phyloP scores from a whole-genome alignment of 1,140 invertebrate species.

The Penaeus indicus region DNA sequence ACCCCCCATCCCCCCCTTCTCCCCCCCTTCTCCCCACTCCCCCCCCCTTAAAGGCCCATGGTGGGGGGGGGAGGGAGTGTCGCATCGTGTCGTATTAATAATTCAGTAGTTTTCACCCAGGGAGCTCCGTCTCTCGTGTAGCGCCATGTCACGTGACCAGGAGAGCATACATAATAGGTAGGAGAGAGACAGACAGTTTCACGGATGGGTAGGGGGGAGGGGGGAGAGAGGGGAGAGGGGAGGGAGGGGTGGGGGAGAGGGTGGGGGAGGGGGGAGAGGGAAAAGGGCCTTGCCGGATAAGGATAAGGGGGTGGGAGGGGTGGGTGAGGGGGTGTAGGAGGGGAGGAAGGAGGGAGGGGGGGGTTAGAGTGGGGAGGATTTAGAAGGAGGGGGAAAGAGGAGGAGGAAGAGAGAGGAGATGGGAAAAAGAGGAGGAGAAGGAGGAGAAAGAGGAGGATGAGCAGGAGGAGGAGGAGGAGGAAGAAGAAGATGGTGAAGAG shows the following conservation, averaged over 20 bases:
- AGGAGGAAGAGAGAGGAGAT: no score
- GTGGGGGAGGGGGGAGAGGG: not conserved
- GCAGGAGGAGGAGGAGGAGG: not conserved
- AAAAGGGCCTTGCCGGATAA: not conserved
- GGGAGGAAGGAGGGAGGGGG: not conserved
- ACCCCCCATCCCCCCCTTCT: not conserved
- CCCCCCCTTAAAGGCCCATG: not conserved
- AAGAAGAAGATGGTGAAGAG: not conserved
- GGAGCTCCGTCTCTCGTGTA: not conserved
- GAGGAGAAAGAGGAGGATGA: not conserved
- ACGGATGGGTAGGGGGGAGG: not conserved
- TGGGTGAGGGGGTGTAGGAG: not conserved
- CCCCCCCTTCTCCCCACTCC: not conserved
- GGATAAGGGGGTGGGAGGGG: not conserved
- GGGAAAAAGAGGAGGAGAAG: not conserved
- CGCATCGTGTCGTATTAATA: conserved; percentile 24
- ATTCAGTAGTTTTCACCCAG: not conserved
- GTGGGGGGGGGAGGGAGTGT: conserved; percentile 2
- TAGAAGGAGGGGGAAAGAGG: not conserved
- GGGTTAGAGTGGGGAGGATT: not conserved
- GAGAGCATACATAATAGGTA: not conserved
- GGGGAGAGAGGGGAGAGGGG: not conserved
- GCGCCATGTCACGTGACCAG: conserved; percentile 5
- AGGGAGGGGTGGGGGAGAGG: not conserved
- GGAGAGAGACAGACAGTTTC: not conserved